Evolutionary conservation across 2,888 invertebrate species (phyloP).

Genomic region (Syrista parreyssii): DNA sequence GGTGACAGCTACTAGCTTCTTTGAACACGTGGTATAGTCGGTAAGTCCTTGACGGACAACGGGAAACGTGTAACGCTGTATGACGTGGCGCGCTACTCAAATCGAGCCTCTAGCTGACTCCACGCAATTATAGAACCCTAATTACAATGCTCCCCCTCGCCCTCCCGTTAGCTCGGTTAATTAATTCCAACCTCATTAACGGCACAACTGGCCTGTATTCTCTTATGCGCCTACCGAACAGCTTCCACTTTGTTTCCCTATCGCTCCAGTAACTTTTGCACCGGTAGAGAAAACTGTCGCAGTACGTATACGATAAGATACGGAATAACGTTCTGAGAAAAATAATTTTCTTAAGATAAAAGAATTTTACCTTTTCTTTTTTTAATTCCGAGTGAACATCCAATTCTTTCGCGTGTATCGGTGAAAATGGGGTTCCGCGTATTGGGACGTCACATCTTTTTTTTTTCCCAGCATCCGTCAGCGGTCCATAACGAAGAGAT

Average conservation of each 20-base stretch:
- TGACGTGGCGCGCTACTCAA: constrained; percentile 48
- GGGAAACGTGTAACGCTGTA: constrained; percentile 21
- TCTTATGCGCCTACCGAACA: constrained; percentile 29
- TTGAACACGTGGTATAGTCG: constrained; percentile 5
- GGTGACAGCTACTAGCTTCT: neutral
- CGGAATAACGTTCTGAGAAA: neutral
- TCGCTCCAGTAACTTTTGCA: neutral
- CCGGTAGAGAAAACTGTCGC: neutral
- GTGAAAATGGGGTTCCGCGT: neutral
- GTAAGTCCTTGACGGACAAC: constrained; percentile 34
- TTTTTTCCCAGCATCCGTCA: neutral
- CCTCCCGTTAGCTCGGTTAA: constrained; percentile 48
- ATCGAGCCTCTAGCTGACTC: constrained; percentile 51
- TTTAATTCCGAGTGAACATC: neutral
- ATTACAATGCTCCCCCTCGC: constrained; percentile 39
- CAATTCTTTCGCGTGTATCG: neutral
- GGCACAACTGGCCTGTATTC: constrained; percentile 45
- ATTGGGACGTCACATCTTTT: constrained; percentile 9
- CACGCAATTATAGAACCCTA: constrained; percentile 52
- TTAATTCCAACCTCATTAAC: constrained; percentile 64
- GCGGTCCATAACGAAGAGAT: constrained; percentile 11
- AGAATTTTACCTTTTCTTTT: neutral
- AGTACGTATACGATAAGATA: neutral
- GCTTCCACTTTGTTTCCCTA: constrained; percentile 3
- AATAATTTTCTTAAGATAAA: neutral